phyloP scores from a whole-genome alignment of 2,888 invertebrate genomes.

The Eurytoma californica region DNA sequence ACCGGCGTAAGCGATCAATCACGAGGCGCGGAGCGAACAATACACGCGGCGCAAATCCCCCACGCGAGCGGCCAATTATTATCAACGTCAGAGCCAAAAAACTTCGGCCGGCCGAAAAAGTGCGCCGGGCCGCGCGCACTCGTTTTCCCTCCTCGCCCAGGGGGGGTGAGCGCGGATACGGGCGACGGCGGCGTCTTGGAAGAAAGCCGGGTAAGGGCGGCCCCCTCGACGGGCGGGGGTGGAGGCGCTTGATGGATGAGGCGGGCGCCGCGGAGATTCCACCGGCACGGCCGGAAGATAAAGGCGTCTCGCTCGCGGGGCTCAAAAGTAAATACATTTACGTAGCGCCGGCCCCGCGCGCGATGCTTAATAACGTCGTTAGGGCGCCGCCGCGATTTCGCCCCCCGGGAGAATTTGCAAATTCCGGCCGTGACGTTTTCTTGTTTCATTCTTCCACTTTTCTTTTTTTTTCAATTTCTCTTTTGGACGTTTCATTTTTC shows the following conservation, averaged over 20 bases:
- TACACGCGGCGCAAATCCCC: slow-evolving; percentile 14
- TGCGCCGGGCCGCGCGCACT: no score
- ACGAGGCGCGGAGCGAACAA: neutral
- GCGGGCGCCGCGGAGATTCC: slow-evolving; percentile 1
- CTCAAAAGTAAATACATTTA: slow-evolving; percentile 56
- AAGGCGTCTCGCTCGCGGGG: slow-evolving; percentile 41
- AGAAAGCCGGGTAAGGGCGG: neutral
- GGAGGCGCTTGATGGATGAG: slow-evolving; percentile 52
- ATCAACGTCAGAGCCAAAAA: slow-evolving; percentile 2
- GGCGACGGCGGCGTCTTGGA: slow-evolving; percentile 27
- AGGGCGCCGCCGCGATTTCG: slow-evolving; percentile 29
- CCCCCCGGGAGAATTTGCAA: slow-evolving; percentile 4
- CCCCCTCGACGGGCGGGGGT: neutral
- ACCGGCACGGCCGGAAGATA: slow-evolving; percentile 32
- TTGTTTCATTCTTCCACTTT: neutral
- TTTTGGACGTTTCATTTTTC: neutral
- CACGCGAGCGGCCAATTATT: slow-evolving; percentile 43
- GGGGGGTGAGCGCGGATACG: neutral
- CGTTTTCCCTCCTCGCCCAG: no score
- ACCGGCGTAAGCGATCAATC: slow-evolving; percentile 6
- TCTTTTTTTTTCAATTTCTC: no score
- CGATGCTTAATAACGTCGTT: slow-evolving; percentile 55
- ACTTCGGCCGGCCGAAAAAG: neutral
- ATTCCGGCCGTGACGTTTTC: slow-evolving; percentile 1
- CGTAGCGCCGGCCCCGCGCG: slow-evolving; percentile 17